Evolutionary conservation across 2,797 vertebrate genomes (phyloP).

Genomic region (Centropyge bicolor): DNA sequence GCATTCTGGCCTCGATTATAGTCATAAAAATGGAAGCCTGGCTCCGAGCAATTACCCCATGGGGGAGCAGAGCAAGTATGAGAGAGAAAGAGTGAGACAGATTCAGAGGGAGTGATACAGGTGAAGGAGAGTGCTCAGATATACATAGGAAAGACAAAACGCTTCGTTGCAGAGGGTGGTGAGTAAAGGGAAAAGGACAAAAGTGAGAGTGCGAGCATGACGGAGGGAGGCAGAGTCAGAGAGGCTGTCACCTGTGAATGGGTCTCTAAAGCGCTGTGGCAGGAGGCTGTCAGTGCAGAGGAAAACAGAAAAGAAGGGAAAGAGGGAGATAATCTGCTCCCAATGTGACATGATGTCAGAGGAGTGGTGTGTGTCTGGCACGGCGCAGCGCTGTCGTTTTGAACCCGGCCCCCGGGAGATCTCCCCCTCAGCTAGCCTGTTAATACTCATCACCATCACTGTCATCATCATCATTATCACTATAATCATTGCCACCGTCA

Average conservation of each 20-base stretch:
- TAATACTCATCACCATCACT: slow-evolving; percentile 78
- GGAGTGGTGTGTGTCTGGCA: slow-evolving; percentile 30
- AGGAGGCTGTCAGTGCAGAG: slow-evolving; percentile 61
- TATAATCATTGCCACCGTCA: slow-evolving; percentile 64
- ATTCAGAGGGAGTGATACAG: slow-evolving; percentile 65
- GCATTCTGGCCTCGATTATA: slow-evolving; percentile 82
- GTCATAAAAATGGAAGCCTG: slow-evolving; percentile 82
- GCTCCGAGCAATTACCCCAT: slow-evolving; percentile 78
- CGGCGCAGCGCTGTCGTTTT: slow-evolving; percentile 59
- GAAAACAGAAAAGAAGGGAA: slow-evolving; percentile 59
- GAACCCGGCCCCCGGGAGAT: slow-evolving; percentile 66
- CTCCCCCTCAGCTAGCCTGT: slow-evolving; percentile 64
- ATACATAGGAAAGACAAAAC: slow-evolving; percentile 63
- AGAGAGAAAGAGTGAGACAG: slow-evolving; percentile 50
- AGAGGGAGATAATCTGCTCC: slow-evolving; percentile 68
- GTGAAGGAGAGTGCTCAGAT: slow-evolving; percentile 76
- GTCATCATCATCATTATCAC: slow-evolving; percentile 72
- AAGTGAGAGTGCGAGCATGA: slow-evolving; percentile 56
- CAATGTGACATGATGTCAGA: slow-evolving; percentile 71
- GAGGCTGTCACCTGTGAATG: slow-evolving; percentile 71
- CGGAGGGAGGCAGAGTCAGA: slow-evolving; percentile 57
- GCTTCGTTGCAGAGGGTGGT: slow-evolving; percentile 37
- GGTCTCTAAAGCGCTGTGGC: slow-evolving; percentile 63
- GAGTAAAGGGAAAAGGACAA: slow-evolving; percentile 59
- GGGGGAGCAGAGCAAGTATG: slow-evolving; percentile 61